These are phyloP conservation scores for Phalangium opilio DNA, from an alignment of 2,888 invertebrate genomes.

Conservation along the genomic window DNA sequence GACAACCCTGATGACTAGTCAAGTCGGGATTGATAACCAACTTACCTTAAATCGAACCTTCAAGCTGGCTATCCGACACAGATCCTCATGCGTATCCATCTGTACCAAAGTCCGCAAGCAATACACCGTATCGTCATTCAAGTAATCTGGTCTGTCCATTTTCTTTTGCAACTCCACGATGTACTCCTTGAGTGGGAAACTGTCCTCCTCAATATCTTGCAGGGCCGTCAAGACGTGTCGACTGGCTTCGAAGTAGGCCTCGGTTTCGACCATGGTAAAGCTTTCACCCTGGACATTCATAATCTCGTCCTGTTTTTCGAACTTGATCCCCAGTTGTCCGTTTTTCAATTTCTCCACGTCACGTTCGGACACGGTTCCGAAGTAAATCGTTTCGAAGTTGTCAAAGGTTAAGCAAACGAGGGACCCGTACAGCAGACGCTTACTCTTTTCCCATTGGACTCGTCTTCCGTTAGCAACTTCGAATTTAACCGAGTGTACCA, in stretches of 20 bases:
- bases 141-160: constrained; percentile 33
- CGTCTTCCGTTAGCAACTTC: constrained; percentile 6
- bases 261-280: constrained; percentile 56
- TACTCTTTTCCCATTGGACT: constrained; percentile 36
- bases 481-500: constrained; percentile 19
- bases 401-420: constrained; percentile 54
- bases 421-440: constrained; percentile 52
- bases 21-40: no score
- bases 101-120: constrained; percentile 9
- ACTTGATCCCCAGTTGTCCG: constrained; percentile 37
- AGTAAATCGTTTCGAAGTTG: constrained; percentile 48
- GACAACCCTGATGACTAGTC: constrained; percentile 5
- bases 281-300: constrained; percentile 11
- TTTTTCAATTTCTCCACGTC: constrained; percentile 37
- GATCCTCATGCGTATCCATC: no score
- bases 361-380: constrained; percentile 50
- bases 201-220: constrained; percentile 39
- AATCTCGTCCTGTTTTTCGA: constrained; percentile 8
- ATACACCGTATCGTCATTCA: constrained; percentile 19
- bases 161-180: constrained; percentile 40
- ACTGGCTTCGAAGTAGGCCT: constrained; percentile 67
- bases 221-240: constrained; percentile 54
- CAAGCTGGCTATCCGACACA: no score
- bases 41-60: no score
- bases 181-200: constrained; percentile 51